Evolutionary conservation across 2,888 invertebrate genomes (phyloP).

Genomic region (Nebria brevicollis): DNA sequence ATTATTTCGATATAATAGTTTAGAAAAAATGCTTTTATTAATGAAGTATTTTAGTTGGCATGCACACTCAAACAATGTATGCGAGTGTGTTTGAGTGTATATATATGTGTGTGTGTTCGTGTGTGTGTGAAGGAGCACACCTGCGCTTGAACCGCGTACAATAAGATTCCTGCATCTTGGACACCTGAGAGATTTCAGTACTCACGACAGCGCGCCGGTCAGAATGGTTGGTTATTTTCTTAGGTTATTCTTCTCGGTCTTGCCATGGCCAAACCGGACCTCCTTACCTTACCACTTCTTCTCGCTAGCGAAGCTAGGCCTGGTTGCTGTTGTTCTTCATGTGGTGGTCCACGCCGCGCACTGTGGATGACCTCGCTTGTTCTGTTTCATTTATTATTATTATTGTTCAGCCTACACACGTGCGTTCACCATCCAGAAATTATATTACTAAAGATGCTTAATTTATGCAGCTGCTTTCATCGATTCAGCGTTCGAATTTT

Average conservation of each 20-base stretch:
- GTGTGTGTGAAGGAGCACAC: constrained; percentile 21
- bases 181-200: constrained; percentile 15
- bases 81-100: not conserved
- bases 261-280: constrained; percentile 20
- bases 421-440: not conserved
- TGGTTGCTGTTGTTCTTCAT: not conserved
- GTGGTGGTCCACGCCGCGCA: not conserved
- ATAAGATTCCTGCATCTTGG: constrained; percentile 31
- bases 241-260: not conserved
- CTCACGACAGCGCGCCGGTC: not conserved
- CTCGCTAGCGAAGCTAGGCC: not conserved
- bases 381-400: constrained; percentile 1
- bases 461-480: not conserved
- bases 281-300: not conserved
- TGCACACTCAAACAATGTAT: not conserved
- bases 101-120: not conserved
- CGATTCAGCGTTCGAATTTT: not conserved
- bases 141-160: constrained; percentile 34
- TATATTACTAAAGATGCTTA: not conserved
- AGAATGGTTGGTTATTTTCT: not conserved
- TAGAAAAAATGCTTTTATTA: not conserved
- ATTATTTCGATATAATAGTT: not conserved
- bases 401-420: not conserved
- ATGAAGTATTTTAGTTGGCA: constrained; percentile 5
- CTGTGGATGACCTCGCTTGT: not conserved